Base-by-base conservation (phyloP, 2,888 invertebrate species). In the Hirtodrosophila duncani region DNA sequence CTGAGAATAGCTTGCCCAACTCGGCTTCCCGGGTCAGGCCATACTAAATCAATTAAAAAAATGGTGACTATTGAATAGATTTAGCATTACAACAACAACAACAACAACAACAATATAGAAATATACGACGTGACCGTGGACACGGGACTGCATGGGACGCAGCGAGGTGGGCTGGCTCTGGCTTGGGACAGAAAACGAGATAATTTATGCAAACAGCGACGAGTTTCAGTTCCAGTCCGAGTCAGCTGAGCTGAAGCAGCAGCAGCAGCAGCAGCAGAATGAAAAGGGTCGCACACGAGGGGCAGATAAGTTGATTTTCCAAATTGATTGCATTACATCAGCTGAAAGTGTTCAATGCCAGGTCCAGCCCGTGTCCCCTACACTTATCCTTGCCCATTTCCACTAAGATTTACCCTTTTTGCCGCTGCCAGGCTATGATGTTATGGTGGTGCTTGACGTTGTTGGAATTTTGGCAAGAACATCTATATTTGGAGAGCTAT, bases 281-380 rank as follows among this genome's bases (percentile, higher is more conserved):
- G 36, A 11, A 34, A 31, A 20, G 20, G 23, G 39, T 16, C 23
- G 23, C 30, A 20, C 21, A 17, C 11, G 5, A 13, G 16, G 2
- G 23, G 33, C 46, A 48, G 42, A 55, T 33, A 41, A 62, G 69
- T 62, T 77, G 69, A 80, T 80, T 77, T 77, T 49, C 59, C 59
- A 66, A 66, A 78, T 72, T 70, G 78, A 78, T 78, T 78, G 51
- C 60, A 67, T 53, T 67, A 55, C 66, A 63, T 77, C 81, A 72
- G 81, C 51, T 34, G 31, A 57, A 63, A 50, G 59, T 75, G 79
- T 45, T 43, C 51, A 45, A 57, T 45, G 61, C 42, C 55, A 33
- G 37, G 11, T 39, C 38, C 11, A 14, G 8, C 23, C 41, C 34
- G 30, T 11, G 6, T n/a, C 27, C 11, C 27, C 27, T 24, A n/a